Percentiles rank a stretch among this genome's conserved stretches.
Conservation (phyloP, 2,797 vertebrate species). For the Cyprinodon diabolis region DNA sequence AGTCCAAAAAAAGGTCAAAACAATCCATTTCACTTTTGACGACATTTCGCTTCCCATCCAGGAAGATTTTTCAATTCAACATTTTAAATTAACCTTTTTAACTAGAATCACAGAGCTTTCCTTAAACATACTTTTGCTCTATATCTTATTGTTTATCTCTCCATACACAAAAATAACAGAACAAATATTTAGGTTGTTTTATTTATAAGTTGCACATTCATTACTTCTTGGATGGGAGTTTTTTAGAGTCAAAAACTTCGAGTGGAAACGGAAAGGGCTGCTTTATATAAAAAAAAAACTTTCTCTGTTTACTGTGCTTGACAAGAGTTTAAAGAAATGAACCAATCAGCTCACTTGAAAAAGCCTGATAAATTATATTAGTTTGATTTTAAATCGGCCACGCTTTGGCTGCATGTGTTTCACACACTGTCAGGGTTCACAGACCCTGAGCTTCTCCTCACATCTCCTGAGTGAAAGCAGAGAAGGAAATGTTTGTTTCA, state of each 20-base stretch:
- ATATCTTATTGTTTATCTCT: not conserved
- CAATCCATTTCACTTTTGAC: too few species aligned
- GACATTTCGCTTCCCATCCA: too few species aligned
- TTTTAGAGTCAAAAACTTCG: not conserved
- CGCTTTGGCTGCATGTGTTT: constrained; percentile 34
- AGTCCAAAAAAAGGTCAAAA: too few species aligned
- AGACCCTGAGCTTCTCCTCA: constrained; percentile 13
- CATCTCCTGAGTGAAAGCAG: constrained; percentile 24
- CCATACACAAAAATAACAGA: not conserved
- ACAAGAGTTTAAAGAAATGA: not conserved
- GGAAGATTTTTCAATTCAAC: too few species aligned
- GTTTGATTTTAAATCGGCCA: not conserved
- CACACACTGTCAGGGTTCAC: constrained; percentile 38
- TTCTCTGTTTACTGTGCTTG: too few species aligned
- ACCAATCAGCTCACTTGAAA: not conserved
- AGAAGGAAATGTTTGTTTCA: not conserved
- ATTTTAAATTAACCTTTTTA: too few species aligned
- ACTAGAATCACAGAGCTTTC: too few species aligned
- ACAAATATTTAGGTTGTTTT: not conserved
- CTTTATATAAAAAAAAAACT: not conserved
- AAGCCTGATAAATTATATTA: constrained; percentile 16
- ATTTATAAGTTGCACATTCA: not conserved
- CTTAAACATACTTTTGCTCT: not conserved
- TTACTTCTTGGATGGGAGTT: not conserved
- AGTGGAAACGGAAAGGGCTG: too few species aligned